Evolutionary conservation across 2,113 vertebrate species (phyloP).

Genomic region (Mormyrus iriodes): DNA sequence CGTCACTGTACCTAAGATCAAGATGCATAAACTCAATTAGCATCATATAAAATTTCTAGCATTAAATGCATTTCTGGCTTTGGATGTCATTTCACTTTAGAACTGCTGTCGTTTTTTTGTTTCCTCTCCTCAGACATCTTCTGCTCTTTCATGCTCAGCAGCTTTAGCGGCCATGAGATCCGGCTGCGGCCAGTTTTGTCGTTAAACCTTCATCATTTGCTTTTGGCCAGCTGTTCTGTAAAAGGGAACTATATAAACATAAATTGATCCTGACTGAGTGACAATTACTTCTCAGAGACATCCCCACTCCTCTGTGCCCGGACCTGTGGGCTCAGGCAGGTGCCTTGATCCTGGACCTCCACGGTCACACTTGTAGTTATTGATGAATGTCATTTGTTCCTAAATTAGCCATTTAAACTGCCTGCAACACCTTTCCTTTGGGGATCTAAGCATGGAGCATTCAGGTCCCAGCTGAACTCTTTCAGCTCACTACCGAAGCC

Average conservation of each 20-base stretch:
- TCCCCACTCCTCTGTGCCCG: no score
- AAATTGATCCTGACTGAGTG: not conserved
- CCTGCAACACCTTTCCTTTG: not conserved
- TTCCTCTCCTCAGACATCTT: not conserved
- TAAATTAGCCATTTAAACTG: not conserved
- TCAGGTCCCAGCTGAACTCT: not conserved
- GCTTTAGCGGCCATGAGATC: not conserved
- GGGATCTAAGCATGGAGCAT: not conserved
- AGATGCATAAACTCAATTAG: not conserved
- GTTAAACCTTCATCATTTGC: not conserved
- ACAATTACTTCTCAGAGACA: not conserved
- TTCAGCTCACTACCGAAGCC: not conserved
- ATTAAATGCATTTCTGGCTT: not conserved
- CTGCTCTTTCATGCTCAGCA: not conserved
- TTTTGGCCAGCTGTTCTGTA: not conserved
- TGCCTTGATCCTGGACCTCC: not conserved
- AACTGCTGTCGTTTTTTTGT: not conserved
- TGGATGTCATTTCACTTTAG: not conserved
- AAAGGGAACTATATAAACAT: not conserved
- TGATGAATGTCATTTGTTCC: not conserved
- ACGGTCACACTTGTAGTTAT: not conserved
- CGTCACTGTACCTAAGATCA: not conserved
- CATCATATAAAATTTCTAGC: not conserved
- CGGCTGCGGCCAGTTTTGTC: not conserved
- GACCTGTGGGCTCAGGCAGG: no score